phyloP scores from a whole-genome alignment of 1,140 invertebrate species.

The Aradophagus sp. region DNA sequence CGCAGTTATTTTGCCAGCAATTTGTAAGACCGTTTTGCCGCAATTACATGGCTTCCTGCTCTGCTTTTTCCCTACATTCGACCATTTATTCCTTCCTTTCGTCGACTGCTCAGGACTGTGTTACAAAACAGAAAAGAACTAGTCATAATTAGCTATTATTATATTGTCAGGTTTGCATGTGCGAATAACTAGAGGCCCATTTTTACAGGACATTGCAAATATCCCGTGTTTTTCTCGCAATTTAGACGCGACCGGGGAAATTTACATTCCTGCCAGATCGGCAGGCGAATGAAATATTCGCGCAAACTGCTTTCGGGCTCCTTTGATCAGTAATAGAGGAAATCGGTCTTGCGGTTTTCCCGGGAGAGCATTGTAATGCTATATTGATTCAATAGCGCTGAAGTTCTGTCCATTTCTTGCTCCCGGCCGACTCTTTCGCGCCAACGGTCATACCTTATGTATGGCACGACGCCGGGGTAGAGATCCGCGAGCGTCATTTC shows the following conservation, averaged over 20 bases:
- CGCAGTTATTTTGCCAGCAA: slow-evolving; percentile 33
- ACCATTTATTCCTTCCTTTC: slow-evolving; percentile 50
- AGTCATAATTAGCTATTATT: slow-evolving; percentile 37
- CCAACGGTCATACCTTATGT: slow-evolving; percentile 55
- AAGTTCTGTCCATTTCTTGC: slow-evolving; percentile 46
- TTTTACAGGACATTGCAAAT: slow-evolving; percentile 16
- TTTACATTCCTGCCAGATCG: slow-evolving; percentile 36
- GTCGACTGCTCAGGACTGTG: slow-evolving; percentile 23
- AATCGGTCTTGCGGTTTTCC: slow-evolving; percentile 46
- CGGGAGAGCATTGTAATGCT: slow-evolving; percentile 40
- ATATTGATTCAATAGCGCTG: slow-evolving; percentile 56
- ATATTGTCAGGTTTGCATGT: slow-evolving; percentile 28
- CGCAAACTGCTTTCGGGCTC: slow-evolving; percentile 29
- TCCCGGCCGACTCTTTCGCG: slow-evolving; percentile 19
- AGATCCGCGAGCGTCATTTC: slow-evolving; percentile 52
- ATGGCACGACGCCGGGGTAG: slow-evolving; percentile 43
- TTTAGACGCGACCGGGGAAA: slow-evolving; percentile 3
- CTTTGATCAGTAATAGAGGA: slow-evolving; percentile 59
- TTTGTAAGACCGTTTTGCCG: slow-evolving; percentile 24
- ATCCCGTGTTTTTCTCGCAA: slow-evolving; percentile 13
- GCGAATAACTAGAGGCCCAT: slow-evolving; percentile 38
- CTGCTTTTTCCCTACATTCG: slow-evolving; percentile 30
- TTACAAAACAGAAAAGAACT: slow-evolving; percentile 31
- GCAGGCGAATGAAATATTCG: slow-evolving; percentile 49
- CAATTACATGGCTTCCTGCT: slow-evolving; percentile 47